Conservation (phyloP, 2,113 vertebrate species). For the Beaufortia kweichowensis region DNA sequence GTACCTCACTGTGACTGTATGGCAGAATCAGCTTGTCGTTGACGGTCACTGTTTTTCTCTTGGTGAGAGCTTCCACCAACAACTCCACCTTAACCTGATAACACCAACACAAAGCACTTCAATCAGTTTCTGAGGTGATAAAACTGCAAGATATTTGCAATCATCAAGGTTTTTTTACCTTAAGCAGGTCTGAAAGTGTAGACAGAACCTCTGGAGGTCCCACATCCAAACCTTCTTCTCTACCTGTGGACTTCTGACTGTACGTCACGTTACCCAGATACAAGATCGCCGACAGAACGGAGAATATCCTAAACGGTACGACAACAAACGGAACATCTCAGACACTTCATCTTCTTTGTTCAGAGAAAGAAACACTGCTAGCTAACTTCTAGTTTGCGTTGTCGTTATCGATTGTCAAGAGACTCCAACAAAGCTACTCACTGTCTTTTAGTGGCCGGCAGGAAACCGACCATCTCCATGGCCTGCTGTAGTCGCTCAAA, state of each 20-base stretch:
- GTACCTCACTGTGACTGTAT: slow-evolving; percentile 93
- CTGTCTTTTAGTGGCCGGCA: slow-evolving; percentile 93
- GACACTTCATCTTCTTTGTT: background rate
- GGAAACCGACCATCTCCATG: slow-evolving; percentile 99
- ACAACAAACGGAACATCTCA: background rate
- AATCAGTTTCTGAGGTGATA: no score
- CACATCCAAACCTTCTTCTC: slow-evolving; percentile 94
- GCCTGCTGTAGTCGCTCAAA: slow-evolving; percentile 96
- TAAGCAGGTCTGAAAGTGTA: slow-evolving; percentile 90
- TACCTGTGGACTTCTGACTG: slow-evolving; percentile 84
- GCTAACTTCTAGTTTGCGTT: no score
- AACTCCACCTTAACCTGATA: slow-evolving; percentile 92
- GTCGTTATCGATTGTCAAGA: background rate
- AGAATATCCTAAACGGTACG: slow-evolving; percentile 87
- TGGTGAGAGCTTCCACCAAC: slow-evolving; percentile 93
- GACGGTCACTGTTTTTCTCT: slow-evolving; percentile 95
- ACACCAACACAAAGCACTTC: background rate
- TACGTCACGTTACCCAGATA: slow-evolving; percentile 96
- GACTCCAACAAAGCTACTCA: slow-evolving; percentile 65
- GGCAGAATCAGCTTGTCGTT: slow-evolving; percentile 97
- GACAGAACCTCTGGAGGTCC: slow-evolving; percentile 90
- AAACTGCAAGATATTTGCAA: no score
- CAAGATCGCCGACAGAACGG: slow-evolving; percentile 92
- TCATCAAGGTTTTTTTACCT: slow-evolving; percentile 70
- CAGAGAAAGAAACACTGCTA: no score